Evolutionary conservation across 2,888 invertebrate species (phyloP).

Genomic region (Lamproptera curius): DNA sequence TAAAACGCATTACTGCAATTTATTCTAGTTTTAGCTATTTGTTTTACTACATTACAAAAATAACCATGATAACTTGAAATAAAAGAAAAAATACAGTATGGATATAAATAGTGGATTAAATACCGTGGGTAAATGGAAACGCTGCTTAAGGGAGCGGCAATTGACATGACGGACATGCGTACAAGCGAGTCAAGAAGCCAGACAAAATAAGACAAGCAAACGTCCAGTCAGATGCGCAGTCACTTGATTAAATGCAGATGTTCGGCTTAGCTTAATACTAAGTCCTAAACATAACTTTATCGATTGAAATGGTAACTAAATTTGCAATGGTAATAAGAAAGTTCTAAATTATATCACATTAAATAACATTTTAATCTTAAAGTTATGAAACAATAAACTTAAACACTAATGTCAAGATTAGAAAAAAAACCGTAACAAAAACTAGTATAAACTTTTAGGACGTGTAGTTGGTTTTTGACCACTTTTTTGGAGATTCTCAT

Average conservation of each 20-base stretch:
- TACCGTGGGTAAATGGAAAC: constrained; percentile 33
- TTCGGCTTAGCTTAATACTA: constrained; percentile 22
- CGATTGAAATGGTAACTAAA: constrained; percentile 6
- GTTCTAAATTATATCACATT: background rate
- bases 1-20: no score
- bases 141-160: constrained; percentile 33
- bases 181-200: constrained; percentile 34
- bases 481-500: no score
- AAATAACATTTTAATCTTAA: background rate
- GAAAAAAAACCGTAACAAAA: background rate
- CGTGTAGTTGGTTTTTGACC: no score
- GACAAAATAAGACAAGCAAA: constrained; percentile 48
- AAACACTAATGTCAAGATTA: background rate
- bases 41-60: no score
- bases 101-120: no score
- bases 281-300: no score
- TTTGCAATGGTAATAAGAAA: background rate
- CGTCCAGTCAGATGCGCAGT: constrained; percentile 18
- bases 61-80: no score
- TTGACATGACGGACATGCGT: constrained; percentile 44
- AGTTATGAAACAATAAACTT: background rate
- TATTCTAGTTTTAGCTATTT: no score
- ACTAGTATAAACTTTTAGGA: background rate
- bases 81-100: no score
- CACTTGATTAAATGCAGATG: constrained; percentile 34